Evolutionary conservation across 92 coral and sea anemone genomes (phyloP), one percentile per base, ranked within the genome.

Genomic region (Epizoanthus rinbou): DNA sequence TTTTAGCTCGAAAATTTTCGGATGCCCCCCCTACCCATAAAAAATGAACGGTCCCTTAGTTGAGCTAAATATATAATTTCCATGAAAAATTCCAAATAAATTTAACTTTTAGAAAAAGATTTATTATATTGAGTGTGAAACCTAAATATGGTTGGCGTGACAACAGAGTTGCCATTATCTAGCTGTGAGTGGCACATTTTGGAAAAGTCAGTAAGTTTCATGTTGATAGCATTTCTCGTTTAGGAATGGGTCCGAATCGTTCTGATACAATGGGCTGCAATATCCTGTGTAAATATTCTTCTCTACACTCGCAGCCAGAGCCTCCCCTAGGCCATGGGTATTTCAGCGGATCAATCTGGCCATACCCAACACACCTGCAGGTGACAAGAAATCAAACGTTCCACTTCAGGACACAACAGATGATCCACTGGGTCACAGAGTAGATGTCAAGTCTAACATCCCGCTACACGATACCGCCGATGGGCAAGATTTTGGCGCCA

Each of bases 301-400:
- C 21, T 21, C 16, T 73, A 58, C 28, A 9, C 35, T 3, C 7
- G 19, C 57, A 78, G 82, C 41, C 15, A 7, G 33, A 14, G 82
- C 18, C 23, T 43, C 82, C 6, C 25, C 80, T 54, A 65, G 64
- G 8, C 80, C 82, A 10, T 78, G 82, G 82, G 37, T 78, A 0
- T 78, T 78, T 57, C 82, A 78, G 69, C 82, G 50, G 39, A 78
- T 78, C 64, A 54, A 78, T 39, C 82, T 78, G 58, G 82, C 82
- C 10, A 23, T 24, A 39, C 71, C 71, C 4, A 31, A 63, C 50
- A 41, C 63, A 78, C 57, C 17, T 14, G 80, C 53, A 41, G 9
- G 43, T 15, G 37, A 14, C 2, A 78, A 78, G 47, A 78, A 78
- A 63, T 78, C 82, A 15, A 78, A 43, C 41, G 62, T 78, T 39